These are phyloP conservation scores for Cnemophilus loriae DNA, from an alignment of 2,113 vertebrate species.

Conservation along the genomic window DNA sequence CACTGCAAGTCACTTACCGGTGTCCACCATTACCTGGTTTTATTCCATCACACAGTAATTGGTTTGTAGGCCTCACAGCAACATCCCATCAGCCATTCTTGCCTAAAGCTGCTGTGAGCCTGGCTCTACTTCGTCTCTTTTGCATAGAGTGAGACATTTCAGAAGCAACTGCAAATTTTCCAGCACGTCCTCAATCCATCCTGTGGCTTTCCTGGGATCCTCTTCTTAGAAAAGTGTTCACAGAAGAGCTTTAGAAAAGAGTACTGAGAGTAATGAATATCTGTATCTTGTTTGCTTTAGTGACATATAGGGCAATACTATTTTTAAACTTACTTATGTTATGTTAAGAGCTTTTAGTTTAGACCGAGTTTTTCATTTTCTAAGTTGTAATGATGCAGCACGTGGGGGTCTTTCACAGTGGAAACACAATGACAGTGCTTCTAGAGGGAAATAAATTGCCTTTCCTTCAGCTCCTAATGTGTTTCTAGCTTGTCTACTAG, in stretches of 20 bases:
- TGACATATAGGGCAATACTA: neutral
- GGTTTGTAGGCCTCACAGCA: neutral
- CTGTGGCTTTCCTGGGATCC: neutral
- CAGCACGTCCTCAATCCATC: neutral
- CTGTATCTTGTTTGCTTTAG: neutral
- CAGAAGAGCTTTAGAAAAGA: neutral
- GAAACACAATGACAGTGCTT: neutral
- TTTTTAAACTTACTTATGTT: neutral
- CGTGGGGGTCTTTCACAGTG: neutral
- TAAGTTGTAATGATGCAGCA: neutral
- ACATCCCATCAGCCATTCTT: neutral
- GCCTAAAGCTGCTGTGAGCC: neutral
- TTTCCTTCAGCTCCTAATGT: neutral
- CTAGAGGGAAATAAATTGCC: neutral
- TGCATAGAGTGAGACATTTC: neutral
- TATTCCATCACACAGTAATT: neutral
- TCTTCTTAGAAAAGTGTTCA: neutral
- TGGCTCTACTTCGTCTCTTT: neutral
- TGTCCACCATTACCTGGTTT: neutral
- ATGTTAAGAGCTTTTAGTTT: neutral
- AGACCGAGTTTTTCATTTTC: neutral
- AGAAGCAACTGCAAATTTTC: neutral
- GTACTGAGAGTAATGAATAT: neutral
- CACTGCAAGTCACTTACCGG: neutral
- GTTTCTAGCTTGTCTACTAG: neutral